Evolutionary conservation across 2,797 vertebrate genomes (phyloP).

Genomic region (Dendrocincla tyrannina): DNA sequence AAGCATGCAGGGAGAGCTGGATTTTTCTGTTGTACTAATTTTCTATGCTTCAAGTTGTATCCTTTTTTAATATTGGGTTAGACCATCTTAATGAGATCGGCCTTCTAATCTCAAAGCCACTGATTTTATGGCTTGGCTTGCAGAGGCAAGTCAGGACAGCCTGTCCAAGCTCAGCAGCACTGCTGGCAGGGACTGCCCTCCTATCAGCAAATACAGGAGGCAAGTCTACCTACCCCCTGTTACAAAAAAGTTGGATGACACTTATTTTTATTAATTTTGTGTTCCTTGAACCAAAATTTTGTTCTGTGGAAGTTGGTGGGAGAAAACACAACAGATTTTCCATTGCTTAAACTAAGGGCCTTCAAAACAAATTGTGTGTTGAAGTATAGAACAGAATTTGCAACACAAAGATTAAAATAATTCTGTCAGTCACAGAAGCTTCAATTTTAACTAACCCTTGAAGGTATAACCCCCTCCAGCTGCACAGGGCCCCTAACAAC

Average conservation of each 20-base stretch:
- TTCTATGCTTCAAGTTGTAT: neutral
- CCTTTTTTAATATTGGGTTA: neutral
- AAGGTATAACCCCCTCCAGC: neutral
- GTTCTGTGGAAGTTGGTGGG: neutral
- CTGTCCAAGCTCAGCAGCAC: neutral
- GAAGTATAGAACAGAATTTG: neutral
- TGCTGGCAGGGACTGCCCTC: neutral
- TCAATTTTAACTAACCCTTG: neutral
- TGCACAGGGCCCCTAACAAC: neutral
- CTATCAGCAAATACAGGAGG: neutral
- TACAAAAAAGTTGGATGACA: neutral
- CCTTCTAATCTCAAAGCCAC: neutral
- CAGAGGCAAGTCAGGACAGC: neutral
- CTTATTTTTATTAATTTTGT: neutral
- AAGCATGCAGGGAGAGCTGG: neutral
- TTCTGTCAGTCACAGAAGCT: neutral
- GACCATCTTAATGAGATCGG: neutral
- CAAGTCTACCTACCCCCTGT: neutral
- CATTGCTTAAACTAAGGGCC: neutral
- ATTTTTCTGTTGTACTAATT: neutral
- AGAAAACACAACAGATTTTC: neutral
- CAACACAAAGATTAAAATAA: neutral
- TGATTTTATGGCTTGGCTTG: neutral
- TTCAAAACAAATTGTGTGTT: neutral
- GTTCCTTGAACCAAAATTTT: neutral